These are phyloP conservation scores for Melanocharis versteri DNA, from an alignment of 2,113 vertebrate genomes.

Conservation along the genomic window DNA sequence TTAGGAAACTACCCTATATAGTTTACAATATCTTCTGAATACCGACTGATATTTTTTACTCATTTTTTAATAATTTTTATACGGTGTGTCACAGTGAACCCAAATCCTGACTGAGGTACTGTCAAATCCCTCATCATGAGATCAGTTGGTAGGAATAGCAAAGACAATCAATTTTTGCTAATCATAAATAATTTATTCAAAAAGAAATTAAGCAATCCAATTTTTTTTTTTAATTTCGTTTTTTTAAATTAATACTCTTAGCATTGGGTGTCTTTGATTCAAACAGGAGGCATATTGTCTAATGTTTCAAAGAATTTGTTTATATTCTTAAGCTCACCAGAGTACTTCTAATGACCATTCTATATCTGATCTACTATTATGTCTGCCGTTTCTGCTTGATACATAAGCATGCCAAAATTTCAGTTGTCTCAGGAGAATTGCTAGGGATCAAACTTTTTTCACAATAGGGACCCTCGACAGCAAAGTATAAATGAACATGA, in stretches of 20 bases:
- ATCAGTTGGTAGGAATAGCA: neutral
- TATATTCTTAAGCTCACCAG: neutral
- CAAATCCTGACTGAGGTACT: neutral
- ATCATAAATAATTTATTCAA: neutral
- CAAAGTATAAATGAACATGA: neutral
- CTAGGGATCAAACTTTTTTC: neutral
- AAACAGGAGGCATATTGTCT: neutral
- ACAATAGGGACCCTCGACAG: neutral
- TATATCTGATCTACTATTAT: neutral
- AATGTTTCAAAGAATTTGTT: neutral
- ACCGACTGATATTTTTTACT: neutral
- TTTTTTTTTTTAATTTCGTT: neutral
- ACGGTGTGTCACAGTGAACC: neutral
- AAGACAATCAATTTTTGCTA: neutral
- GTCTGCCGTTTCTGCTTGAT: neutral
- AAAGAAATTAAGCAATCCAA: neutral
- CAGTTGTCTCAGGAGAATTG: neutral
- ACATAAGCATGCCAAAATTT: neutral
- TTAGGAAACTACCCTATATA: neutral
- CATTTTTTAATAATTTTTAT: neutral
- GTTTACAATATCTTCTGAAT: neutral
- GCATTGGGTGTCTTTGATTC: neutral
- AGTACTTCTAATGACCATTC: neutral
- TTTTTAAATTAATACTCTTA: neutral
- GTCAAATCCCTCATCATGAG: neutral